A percentile compares a stretch with the other conserved stretches of the same genome.
These are phyloP conservation scores for Drosophila heteroneura DNA, from an alignment of 2,888 invertebrate species.

Conservation along the genomic window DNA sequence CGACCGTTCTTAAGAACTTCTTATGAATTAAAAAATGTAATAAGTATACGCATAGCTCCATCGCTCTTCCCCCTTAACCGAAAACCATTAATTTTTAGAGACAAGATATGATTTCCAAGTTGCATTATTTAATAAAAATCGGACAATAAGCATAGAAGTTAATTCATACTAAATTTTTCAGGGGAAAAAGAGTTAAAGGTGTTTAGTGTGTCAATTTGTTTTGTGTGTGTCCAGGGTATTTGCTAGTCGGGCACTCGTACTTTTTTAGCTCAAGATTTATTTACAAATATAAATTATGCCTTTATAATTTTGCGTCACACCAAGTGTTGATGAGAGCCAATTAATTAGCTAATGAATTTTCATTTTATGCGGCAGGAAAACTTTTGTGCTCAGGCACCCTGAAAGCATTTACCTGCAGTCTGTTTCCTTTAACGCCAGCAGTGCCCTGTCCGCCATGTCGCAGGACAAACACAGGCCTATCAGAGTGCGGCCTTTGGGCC, in stretches of 20 bases:
- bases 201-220: too few relatives aligned
- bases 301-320: slow-evolving; percentile 21
- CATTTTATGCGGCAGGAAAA: slow-evolving; percentile 38
- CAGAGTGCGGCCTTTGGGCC: not conserved
- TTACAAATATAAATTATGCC: slow-evolving; percentile 11
- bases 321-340: slow-evolving; percentile 49
- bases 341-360: slow-evolving; percentile 76
- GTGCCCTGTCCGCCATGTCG: slow-evolving; percentile 24
- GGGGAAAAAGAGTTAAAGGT: too few relatives aligned
- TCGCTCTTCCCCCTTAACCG: too few relatives aligned
- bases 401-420: slow-evolving; percentile 41
- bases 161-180: not conserved
- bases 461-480: slow-evolving; percentile 21
- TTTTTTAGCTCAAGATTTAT: slow-evolving; percentile 21
- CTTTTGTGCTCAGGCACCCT: slow-evolving; percentile 24
- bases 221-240: not conserved
- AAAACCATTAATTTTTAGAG: not conserved
- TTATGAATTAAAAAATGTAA: not conserved
- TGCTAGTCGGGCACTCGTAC: not conserved
- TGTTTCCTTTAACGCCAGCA: slow-evolving; percentile 24
- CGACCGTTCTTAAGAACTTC: too few relatives aligned
- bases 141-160: not conserved
- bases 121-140: not conserved
- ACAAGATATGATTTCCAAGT: not conserved
- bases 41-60: not conserved